Evolutionary conservation across 2,797 vertebrate genomes (phyloP), one percentile per base, ranked within the genome.

Genomic region (Zalophus californianus): DNA sequence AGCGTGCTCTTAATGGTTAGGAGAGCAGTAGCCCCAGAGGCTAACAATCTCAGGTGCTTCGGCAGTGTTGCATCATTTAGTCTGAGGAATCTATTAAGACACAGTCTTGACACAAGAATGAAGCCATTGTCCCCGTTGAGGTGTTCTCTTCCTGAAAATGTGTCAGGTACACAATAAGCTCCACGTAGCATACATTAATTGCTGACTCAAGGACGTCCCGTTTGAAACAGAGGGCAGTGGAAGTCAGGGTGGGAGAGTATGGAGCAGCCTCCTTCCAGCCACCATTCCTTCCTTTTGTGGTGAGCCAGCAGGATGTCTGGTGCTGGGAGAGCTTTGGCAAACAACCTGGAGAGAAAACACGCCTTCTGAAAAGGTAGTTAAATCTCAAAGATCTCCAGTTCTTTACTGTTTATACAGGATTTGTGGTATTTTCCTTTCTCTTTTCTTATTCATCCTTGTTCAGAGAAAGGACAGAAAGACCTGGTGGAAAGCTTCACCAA

Each of bases 331-430:
- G 75, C 78, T 89, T 90, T 92, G 93, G 78, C 97, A 96, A 94
- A 94, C 90, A 97, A 96, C 92, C 78, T 66, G 56, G 70, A 73
- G 64, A 95, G 90, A 96, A 96, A 96, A 95, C 44, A 21, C 18
- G 50, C 58, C 88, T 75, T 94, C 70, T 93, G 91, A 87, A 93
- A 96, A 90, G 72, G 86, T 25, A 64, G 80, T 80, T 48, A 62
- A 83, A 88, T 89, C 85, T 86, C 85, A 83, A 72, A 96, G 82
- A 83, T 64, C 82, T 96, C 54, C 25, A 80, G 14, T 92, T 96
- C 86, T 64, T 80, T 84, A 56, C 25, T 86, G 84, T 91, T 96
- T 95, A 58, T 87, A 68, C 21, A 50, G 32, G 48, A 64, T 93
- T 87, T 94, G 77, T 94, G 83, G 13, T 60, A 56, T 91, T 97